Percentiles rank a stretch among this genome's conserved stretches.
These are phyloP conservation scores for Emmelina monodactyla DNA, from an alignment of 2,888 invertebrate species.

Conservation along the genomic window DNA sequence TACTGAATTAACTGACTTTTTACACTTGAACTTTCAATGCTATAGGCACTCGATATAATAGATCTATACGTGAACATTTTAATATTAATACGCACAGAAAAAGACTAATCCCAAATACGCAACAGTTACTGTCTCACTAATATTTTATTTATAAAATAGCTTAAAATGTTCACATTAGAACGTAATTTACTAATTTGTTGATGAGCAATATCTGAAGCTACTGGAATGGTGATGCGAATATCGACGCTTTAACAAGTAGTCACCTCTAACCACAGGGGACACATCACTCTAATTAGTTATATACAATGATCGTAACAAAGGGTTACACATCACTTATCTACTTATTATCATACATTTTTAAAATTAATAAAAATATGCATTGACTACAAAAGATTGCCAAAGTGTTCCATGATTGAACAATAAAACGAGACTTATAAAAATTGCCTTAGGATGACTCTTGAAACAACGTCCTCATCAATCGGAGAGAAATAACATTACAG, in stretches of 20 bases:
- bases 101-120: slow-evolving; percentile 53
- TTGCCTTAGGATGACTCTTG: neutral
- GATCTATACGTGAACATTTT: slow-evolving; percentile 63
- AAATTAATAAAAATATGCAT: slow-evolving; percentile 14
- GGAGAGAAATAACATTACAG: slow-evolving; percentile 4
- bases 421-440: neutral
- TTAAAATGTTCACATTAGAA: slow-evolving; percentile 61
- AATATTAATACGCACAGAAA: slow-evolving; percentile 56
- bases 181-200: slow-evolving; percentile 35
- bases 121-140: slow-evolving; percentile 38
- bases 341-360: slow-evolving; percentile 27
- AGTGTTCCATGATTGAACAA: slow-evolving; percentile 11
- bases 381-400: slow-evolving; percentile 11
- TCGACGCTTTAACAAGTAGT: slow-evolving; percentile 45
- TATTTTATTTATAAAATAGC: slow-evolving; percentile 49
- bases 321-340: slow-evolving; percentile 37
- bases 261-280: slow-evolving; percentile 45
- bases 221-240: slow-evolving; percentile 45
- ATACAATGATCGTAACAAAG: slow-evolving; percentile 44
- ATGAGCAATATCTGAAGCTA: slow-evolving; percentile 50
- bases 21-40: slow-evolving; percentile 63
- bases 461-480: neutral
- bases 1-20: slow-evolving; percentile 62
- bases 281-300: slow-evolving; percentile 55
- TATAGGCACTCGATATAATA: slow-evolving; percentile 66